Percentiles rank a stretch among this genome's conserved stretches.
These are phyloP conservation scores for Apamea epomidion DNA, from an alignment of 2,888 invertebrate genomes.

Conservation along the genomic window DNA sequence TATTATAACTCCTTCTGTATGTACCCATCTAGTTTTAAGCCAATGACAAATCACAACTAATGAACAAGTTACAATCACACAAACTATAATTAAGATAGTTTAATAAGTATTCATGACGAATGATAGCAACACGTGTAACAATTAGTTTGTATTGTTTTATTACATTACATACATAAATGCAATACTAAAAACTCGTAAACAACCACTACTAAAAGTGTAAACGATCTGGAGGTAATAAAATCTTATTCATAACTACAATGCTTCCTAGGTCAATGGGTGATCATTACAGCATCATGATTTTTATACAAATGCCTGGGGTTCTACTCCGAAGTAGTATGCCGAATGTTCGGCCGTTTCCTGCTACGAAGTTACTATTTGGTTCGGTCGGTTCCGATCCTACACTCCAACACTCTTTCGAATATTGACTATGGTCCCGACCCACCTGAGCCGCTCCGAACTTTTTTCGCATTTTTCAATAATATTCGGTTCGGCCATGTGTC, in stretches of 20 bases:
- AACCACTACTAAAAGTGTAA: conserved; percentile 5
- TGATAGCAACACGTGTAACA: conserved; percentile 18
- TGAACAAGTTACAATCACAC: background rate
- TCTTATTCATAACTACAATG: background rate
- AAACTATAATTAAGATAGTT: conserved; percentile 7
- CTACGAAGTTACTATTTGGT: too few species aligned
- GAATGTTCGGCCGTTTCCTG: too few species aligned
- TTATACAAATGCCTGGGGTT: background rate
- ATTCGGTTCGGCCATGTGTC: too few species aligned
- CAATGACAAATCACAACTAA: background rate
- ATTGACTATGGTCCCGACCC: too few species aligned
- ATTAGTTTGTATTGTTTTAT: conserved; percentile 12
- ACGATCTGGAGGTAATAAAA: background rate
- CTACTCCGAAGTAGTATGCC: too few species aligned
- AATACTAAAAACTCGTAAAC: background rate
- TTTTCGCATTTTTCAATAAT: too few species aligned
- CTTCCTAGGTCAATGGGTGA: background rate
- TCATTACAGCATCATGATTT: background rate
- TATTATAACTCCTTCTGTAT: too few species aligned
- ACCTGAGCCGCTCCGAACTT: too few species aligned
- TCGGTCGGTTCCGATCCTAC: too few species aligned
- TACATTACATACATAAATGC: background rate
- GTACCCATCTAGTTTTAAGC: background rate
- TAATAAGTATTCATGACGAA: conserved; percentile 6
- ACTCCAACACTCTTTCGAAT: too few species aligned